These are phyloP conservation scores for Apamea crenata DNA, from an alignment of 2,888 invertebrate genomes.

Conservation along the genomic window DNA sequence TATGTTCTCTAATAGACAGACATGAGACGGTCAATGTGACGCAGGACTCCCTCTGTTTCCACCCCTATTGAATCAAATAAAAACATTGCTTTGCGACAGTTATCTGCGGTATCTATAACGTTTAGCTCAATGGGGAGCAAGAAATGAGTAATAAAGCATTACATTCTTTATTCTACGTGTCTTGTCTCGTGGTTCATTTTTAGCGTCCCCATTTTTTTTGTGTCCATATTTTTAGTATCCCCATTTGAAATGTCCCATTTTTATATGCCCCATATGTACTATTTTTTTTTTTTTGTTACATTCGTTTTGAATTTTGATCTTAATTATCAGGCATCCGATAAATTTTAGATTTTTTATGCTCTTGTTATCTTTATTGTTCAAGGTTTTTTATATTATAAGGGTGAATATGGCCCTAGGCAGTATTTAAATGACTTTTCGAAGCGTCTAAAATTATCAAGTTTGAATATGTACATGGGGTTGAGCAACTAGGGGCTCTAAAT, in stretches of 20 bases:
- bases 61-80: constrained; percentile 85
- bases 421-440: constrained; percentile 42
- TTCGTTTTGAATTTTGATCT: constrained; percentile 7
- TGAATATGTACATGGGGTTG: constrained; percentile 23
- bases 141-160: constrained; percentile 60
- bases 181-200: not conserved
- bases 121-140: constrained; percentile 64
- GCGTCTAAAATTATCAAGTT: constrained; percentile 36
- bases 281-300: not conserved
- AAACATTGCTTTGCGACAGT: constrained; percentile 78
- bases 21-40: constrained; percentile 84
- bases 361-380: constrained; percentile 37
- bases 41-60: constrained; percentile 77
- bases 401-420: constrained; percentile 38
- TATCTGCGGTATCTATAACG: constrained; percentile 70
- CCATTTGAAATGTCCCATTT: not conserved
- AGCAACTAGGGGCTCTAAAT: constrained; percentile 19
- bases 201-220: not conserved
- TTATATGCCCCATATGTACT: not conserved
- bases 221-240: not conserved
- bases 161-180: constrained; percentile 28
- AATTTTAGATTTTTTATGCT: constrained; percentile 17
- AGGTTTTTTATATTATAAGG: constrained; percentile 28
- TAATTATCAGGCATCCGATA: constrained; percentile 10
- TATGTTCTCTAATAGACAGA: constrained; percentile 82